Percentiles rank a stretch among this genome's conserved stretches.
phyloP scores from a whole-genome alignment of 1,140 invertebrate genomes.

The Drosophila setifemur region DNA sequence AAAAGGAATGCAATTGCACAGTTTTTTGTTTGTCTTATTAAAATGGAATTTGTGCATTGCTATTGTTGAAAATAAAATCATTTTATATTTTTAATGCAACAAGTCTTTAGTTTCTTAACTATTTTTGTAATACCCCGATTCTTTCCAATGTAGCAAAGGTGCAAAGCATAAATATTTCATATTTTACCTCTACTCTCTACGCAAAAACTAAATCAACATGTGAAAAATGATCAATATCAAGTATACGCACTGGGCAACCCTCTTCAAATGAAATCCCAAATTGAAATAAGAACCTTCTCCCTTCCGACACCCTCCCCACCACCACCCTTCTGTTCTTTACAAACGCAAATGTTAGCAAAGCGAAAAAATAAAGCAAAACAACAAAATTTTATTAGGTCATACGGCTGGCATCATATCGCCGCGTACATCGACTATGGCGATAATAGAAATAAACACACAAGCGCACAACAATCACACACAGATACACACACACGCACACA shows the following conservation, averaged over 20 bases:
- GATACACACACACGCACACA: conserved; percentile 3
- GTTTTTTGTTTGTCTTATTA: too few species aligned
- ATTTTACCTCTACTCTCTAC: too few species aligned
- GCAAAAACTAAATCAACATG: neutral
- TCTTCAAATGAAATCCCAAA: neutral
- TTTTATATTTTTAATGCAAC: too few species aligned
- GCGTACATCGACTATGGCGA: conserved; percentile 64
- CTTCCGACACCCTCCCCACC: neutral
- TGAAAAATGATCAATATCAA: neutral
- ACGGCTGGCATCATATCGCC: conserved; percentile 68
- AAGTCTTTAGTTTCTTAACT: too few species aligned
- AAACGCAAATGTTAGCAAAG: conserved; percentile 22
- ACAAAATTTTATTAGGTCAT: conserved; percentile 71
- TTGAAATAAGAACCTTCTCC: neutral
- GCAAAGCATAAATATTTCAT: too few species aligned
- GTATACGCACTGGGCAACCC: conserved; percentile 20
- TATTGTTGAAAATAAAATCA: too few species aligned
- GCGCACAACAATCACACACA: conserved; percentile 29
- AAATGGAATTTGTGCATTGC: too few species aligned
- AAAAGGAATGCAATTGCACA: neutral
- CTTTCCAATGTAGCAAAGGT: too few species aligned
- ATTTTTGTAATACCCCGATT: too few species aligned
- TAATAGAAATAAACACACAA: conserved; percentile 71
- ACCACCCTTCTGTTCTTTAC: neutral
- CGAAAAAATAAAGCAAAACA: conserved; percentile 46